These are phyloP conservation scores for Porites lutea DNA, from an alignment of 64 coral and sea anemone genomes.

Conservation along the genomic window DNA sequence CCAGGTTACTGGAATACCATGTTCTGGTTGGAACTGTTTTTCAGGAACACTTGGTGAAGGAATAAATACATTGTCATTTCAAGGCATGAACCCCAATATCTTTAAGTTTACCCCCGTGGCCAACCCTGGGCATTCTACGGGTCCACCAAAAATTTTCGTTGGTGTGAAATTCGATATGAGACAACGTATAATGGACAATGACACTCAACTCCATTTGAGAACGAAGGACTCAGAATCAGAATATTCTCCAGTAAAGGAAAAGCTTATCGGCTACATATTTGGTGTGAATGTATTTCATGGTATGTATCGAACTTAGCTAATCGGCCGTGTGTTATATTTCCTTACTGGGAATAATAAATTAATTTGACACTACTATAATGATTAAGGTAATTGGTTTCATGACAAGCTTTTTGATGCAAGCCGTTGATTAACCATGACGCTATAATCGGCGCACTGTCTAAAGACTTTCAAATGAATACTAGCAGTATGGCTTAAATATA, in stretches of 20 bases:
- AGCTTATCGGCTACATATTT: neutral
- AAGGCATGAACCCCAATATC: constrained; percentile 19
- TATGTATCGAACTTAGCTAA: constrained; percentile 10
- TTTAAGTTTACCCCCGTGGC: neutral
- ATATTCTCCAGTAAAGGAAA: constrained; percentile 2
- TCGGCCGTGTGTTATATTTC: neutral
- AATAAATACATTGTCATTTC: constrained; percentile 38
- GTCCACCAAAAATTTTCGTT: constrained; percentile 8
- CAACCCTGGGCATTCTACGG: neutral
- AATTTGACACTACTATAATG: neutral
- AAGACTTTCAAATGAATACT: neutral
- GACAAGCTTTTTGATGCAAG: neutral
- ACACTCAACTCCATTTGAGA: neutral
- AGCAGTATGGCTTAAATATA: neutral
- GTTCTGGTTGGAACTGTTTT: constrained; percentile 9
- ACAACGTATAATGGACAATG: neutral
- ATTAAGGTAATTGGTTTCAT: constrained; percentile 2
- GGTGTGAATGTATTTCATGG: constrained; percentile 36
- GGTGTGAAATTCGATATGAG: constrained; percentile 34
- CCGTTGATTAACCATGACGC: neutral
- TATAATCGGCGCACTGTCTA: neutral
- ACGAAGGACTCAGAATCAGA: constrained; percentile 18
- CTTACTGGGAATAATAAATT: neutral
- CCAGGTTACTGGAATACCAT: constrained; percentile 21
- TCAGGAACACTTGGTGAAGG: neutral